Base-by-base conservation (phyloP, 1,140 invertebrate genomes). In the Formica exsecta region DNA sequence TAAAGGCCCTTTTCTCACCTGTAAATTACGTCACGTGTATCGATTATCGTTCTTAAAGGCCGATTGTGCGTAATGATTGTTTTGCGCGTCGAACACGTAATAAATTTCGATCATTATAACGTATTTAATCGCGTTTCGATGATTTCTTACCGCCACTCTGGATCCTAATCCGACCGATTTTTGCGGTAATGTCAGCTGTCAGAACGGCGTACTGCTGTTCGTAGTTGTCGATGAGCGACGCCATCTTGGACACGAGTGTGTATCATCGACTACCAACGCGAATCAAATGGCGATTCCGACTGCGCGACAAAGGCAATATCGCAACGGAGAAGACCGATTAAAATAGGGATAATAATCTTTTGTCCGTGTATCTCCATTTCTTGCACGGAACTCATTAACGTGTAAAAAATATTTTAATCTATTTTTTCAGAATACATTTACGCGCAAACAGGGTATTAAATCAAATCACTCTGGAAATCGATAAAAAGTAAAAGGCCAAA, bases 131-230 rank as follows among this genome's bases (percentile, higher is more conserved):
- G 19, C n/a, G 6, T 11, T 22, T 22, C 62, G 9, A 5, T 13
- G 0, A 36, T 36, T 89, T 92, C 93, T 94, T 89, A 95, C 94
- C 91, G 38, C 92, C 92, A 51, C 41, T 93, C 66, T 92, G 86
- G 51, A 96, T 93, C 87, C 96, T 96, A 76, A 98, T 94, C 90
- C 96, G 95, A 44, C 97, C 97, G 83, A 98, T 98, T 96, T 98
- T 97, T 51, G 97, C 96, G 7, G 97, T 98, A 80, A 98, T 97
- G 95, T 98, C 97, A 44, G 97, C 98, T 92, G 97, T 97, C 83
- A 98, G 95, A 87, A 97, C 95, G 48, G 97, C 97, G 95, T 98
- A 98, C 95, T 98, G 97, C 94, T 98, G 97, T 93, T 98, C 98
- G 91, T 98, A 98, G 85, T 97, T 97, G 91, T 97, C 97, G 92